phyloP scores from a whole-genome alignment of 1,140 invertebrate genomes.

The Ceratitis capitata region DNA sequence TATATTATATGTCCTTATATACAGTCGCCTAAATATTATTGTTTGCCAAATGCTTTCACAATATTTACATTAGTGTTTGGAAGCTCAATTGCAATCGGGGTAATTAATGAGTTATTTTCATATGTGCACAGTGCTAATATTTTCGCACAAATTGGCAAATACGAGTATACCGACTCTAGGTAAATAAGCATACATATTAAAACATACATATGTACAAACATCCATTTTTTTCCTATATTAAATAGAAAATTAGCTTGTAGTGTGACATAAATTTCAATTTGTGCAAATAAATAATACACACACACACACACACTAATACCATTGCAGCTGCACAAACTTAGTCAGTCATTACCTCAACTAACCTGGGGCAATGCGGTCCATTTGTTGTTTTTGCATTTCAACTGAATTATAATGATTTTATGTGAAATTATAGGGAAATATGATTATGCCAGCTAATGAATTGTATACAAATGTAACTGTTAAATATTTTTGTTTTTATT shows the following conservation, averaged over 20 bases:
- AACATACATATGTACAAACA: neutral
- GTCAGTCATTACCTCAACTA: neutral
- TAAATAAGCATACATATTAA: neutral
- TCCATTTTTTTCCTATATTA: neutral
- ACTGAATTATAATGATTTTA: neutral
- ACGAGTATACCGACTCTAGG: neutral
- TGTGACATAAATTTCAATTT: conserved; percentile 5
- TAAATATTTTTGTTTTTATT: too few species aligned
- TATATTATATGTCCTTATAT: too few species aligned
- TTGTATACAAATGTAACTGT: neutral
- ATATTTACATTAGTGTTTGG: conserved; percentile 23
- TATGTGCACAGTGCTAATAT: neutral
- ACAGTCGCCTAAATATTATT: too few species aligned
- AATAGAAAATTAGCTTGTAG: neutral
- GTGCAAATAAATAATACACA: neutral
- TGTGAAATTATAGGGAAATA: neutral
- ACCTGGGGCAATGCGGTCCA: too few species aligned
- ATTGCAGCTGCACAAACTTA: too few species aligned
- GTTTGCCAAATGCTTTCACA: conserved; percentile 21
- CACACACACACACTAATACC: neutral
- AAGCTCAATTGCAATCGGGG: conserved; percentile 2
- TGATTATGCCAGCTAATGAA: conserved; percentile 25
- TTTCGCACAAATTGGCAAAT: neutral
- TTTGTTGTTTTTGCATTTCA: neutral
- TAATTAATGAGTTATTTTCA: conserved; percentile 27